Evolutionary conservation across 2,888 invertebrate genomes (phyloP).

Genomic region (Hecatera dysodea): DNA sequence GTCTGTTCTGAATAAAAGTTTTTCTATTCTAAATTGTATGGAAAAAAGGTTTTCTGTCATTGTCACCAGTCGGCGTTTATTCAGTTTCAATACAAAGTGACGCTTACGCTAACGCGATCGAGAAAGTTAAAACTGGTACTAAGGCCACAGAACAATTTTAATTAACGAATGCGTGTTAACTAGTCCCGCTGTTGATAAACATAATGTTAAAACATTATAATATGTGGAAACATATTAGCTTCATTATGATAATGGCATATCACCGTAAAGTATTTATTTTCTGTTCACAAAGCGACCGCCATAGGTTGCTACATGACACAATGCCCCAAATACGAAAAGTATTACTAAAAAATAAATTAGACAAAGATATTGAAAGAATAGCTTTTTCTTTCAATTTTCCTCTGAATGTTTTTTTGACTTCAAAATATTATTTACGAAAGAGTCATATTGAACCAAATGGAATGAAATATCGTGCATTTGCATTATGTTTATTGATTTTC

Average conservation of each 20-base stretch:
- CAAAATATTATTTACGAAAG: slow-evolving; percentile 20
- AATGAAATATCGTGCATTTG: slow-evolving; percentile 3
- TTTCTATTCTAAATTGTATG: too few relatives aligned
- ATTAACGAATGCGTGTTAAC: too few relatives aligned
- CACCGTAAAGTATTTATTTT: not conserved
- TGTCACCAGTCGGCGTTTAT: too few relatives aligned
- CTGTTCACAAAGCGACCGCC: not conserved
- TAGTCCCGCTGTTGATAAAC: too few relatives aligned
- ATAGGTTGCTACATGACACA: not conserved
- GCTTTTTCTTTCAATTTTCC: slow-evolving; percentile 21
- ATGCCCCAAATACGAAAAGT: not conserved
- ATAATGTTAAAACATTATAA: not conserved
- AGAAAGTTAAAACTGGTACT: too few relatives aligned
- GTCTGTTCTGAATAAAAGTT: too few relatives aligned
- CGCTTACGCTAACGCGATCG: too few relatives aligned
- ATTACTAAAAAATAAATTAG: not conserved
- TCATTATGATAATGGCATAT: not conserved
- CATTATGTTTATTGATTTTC: slow-evolving; percentile 16
- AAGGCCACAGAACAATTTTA: too few relatives aligned
- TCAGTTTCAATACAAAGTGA: too few relatives aligned
- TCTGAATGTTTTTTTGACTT: slow-evolving; percentile 8
- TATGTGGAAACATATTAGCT: not conserved
- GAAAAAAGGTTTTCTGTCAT: too few relatives aligned
- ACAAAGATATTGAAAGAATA: slow-evolving; percentile 8
- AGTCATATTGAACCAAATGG: slow-evolving; percentile 9